A percentile compares a stretch with the other conserved stretches of the same genome.
phyloP scores from a whole-genome alignment of 2,888 invertebrate genomes.

The Rhingia campestris region DNA sequence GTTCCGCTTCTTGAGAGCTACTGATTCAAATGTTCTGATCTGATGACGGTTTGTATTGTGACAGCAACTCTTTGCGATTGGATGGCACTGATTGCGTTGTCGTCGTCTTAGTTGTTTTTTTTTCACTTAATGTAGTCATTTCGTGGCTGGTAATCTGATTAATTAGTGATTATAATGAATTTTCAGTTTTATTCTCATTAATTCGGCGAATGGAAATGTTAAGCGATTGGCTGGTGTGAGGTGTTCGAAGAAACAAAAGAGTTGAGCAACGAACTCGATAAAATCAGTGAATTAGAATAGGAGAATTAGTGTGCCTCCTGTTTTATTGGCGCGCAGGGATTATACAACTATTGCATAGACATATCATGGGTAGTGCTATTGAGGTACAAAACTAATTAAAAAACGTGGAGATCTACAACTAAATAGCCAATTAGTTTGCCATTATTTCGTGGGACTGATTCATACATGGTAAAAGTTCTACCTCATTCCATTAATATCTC shows the following conservation, averaged over 20 bases:
- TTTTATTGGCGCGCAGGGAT: too few relatives aligned
- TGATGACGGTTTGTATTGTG: conserved; percentile 38
- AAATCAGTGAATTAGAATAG: not conserved
- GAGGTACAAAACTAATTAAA: too few relatives aligned
- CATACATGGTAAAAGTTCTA: too few relatives aligned
- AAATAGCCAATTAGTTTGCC: too few relatives aligned
- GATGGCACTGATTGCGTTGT: conserved; percentile 7
- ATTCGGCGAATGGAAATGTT: conserved; percentile 8
- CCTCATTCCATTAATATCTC: too few relatives aligned
- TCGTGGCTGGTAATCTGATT: conserved; percentile 33
- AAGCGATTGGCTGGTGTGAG: not conserved
- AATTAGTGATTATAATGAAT: conserved; percentile 48
- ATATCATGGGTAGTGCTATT: too few relatives aligned
- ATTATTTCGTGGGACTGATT: too few relatives aligned
- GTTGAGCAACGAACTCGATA: conserved; percentile 4
- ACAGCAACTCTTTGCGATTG: conserved; percentile 12
- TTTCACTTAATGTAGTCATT: conserved; percentile 34
- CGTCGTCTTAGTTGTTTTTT: not conserved
- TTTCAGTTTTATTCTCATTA: conserved; percentile 29
- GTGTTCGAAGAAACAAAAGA: conserved; percentile 14
- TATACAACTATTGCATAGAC: too few relatives aligned
- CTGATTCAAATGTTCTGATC: conserved; percentile 33
- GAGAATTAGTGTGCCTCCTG: too few relatives aligned
- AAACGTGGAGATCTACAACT: too few relatives aligned
- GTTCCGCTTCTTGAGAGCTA: conserved; percentile 6